Evolutionary conservation across 2,888 invertebrate genomes (phyloP).

Genomic region (Lagria hirta): DNA sequence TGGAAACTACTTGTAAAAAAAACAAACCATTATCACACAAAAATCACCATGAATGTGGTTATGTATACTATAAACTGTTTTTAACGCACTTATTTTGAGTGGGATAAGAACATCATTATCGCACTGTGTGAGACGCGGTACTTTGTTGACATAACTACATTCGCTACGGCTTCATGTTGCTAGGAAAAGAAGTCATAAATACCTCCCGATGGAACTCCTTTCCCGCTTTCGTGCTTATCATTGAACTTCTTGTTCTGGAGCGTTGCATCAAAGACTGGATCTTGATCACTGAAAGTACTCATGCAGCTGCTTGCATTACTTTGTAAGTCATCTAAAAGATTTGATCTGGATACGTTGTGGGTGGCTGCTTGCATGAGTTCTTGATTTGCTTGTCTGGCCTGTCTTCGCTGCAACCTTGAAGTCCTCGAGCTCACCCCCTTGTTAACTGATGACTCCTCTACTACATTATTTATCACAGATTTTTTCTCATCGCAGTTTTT

Average conservation of each 20-base stretch:
- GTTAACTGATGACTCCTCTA: conserved; percentile 15
- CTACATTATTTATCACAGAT: conserved; percentile 41
- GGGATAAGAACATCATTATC: too few species aligned
- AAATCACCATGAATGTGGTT: background rate
- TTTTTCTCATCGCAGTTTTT: conserved; percentile 32
- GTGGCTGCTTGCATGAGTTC: conserved; percentile 49
- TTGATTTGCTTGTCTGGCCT: conserved; percentile 49
- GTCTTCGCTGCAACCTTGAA: conserved; percentile 51
- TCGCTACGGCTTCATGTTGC: too few species aligned
- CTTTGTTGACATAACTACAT: too few species aligned
- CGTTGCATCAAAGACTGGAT: conserved; percentile 51
- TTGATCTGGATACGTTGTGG: conserved; percentile 47
- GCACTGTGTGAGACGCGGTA: too few species aligned
- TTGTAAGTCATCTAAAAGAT: conserved; percentile 53
- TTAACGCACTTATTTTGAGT: too few species aligned
- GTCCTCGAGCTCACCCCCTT: conserved; percentile 42
- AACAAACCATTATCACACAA: background rate
- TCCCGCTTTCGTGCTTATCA: conserved; percentile 53
- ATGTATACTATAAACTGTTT: conserved; percentile 1
- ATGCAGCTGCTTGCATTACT: conserved; percentile 55
- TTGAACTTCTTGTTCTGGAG: conserved; percentile 52
- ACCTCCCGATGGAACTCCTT: conserved; percentile 34
- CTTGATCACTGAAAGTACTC: conserved; percentile 56
- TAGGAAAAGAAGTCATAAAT: conserved; percentile 9
- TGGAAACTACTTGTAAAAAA: too few species aligned